These are phyloP conservation scores for Clusia tigrina DNA, from an alignment of 2,888 invertebrate species.

Conservation along the genomic window DNA sequence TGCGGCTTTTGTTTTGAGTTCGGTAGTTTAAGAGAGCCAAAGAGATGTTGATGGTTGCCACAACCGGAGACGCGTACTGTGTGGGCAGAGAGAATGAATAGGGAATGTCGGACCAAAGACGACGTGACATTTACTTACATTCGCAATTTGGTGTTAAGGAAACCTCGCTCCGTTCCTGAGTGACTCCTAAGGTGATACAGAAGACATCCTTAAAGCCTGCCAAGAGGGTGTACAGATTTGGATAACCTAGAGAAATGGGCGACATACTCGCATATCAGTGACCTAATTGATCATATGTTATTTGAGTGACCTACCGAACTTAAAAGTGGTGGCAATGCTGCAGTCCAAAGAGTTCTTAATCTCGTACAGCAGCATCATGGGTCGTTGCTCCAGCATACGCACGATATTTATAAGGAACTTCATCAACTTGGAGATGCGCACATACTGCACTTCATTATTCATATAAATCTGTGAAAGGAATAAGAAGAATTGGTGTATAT, in stretches of 20 bases:
- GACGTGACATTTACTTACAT: conserved; percentile 53
- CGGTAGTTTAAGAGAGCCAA: conserved; percentile 45
- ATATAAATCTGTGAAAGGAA: conserved; percentile 46
- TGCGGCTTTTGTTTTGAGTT: conserved; percentile 42
- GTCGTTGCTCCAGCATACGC: conserved; percentile 54
- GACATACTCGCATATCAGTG: background rate
- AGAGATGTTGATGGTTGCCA: conserved; percentile 42
- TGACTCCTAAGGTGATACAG: conserved; percentile 46
- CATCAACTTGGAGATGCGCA: conserved; percentile 55
- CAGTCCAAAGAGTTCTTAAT: conserved; percentile 55
- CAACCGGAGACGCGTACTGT: conserved; percentile 39
- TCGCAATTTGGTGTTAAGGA: conserved; percentile 53
- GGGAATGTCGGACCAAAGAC: conserved; percentile 2
- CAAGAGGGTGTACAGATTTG: conserved; percentile 59
- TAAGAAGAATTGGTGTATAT: conserved; percentile 2
- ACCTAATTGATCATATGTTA: background rate
- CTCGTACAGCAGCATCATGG: conserved; percentile 54
- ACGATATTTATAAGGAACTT: conserved; percentile 58
- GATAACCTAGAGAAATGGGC: conserved; percentile 45
- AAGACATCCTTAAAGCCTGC: conserved; percentile 61
- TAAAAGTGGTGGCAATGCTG: conserved; percentile 53
- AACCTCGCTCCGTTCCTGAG: conserved; percentile 58
- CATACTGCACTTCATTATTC: conserved; percentile 45
- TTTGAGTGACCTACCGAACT: conserved; percentile 45
- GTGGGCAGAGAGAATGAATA: conserved; percentile 4